Evolutionary conservation across 1,140 invertebrate species (phyloP), one percentile per base, ranked within the genome.

Genomic region (Eubasilissa regina): DNA sequence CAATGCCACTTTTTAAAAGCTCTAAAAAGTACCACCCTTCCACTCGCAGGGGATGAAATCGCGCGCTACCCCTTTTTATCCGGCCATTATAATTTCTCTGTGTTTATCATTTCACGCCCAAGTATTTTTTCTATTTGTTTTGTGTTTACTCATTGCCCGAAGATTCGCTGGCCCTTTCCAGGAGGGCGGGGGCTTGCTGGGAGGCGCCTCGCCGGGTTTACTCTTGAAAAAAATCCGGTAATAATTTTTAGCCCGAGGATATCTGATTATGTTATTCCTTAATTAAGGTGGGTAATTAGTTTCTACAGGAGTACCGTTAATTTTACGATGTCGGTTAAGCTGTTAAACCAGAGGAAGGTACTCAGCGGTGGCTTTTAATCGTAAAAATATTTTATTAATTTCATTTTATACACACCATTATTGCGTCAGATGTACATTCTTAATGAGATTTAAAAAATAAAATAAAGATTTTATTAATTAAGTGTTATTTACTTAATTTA

Each of bases 41-140:
- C 48, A n/a, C 3, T 60, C 13, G 17, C 70, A 35, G 48, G 66
- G 70, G 47, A 15, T 55, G 70, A 43, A n/a, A 55, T 53, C 21
- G 48, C 25, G 25, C 25, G 25, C 19, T 48, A 80, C 76, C 79
- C 79, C 75, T 77, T 80, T 80, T 77, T 80, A 66, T 76, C 66
- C 75, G n/a, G 44, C 79, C 72, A 77, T 80, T 80, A 80, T 77
- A 80, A 80, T 77, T 77, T 80, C 55, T 25, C 70, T 74, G 47
- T 80, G 79, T 80, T 80, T 80, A 80, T 80, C 79, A 80, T 80
- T 80, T 80, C 79, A 77, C 79, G 79, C 79, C 75, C 53, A 70
- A 72, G 62, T 80, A 48, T 73, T 55, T 73, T 73, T 80, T 80
- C 64, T 64, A 51, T 73, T 80, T 80, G 19, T 44, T 62, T 80